phyloP scores from a whole-genome alignment of 2,888 invertebrate species.

The Lasioglossum lativentre region DNA sequence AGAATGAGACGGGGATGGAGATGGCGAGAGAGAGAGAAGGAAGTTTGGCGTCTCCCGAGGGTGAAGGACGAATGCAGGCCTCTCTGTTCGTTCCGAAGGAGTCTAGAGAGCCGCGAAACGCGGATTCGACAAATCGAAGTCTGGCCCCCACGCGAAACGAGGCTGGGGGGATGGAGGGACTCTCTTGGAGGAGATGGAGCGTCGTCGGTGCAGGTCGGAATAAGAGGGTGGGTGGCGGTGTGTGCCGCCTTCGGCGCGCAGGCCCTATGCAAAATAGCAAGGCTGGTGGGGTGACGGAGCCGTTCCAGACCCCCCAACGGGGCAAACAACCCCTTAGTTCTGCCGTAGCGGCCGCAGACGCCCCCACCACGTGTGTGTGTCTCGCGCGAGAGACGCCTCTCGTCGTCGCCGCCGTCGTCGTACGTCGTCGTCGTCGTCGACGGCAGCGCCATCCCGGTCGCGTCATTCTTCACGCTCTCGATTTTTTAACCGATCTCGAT shows the following conservation, averaged over 20 bases:
- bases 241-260: conserved; percentile 79
- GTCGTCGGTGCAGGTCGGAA: conserved; percentile 63
- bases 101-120: conserved; percentile 75
- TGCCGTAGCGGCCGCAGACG: conserved; percentile 83
- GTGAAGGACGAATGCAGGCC: conserved; percentile 46
- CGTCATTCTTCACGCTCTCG: conserved; percentile 30
- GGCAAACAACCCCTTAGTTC: conserved; percentile 84
- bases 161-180: conserved; percentile 15
- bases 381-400: conserved; percentile 76
- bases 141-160: conserved; percentile 62
- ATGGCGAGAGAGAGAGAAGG: conserved; percentile 39
- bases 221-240: conserved; percentile 68
- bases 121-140: conserved; percentile 83
- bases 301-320: conserved; percentile 80
- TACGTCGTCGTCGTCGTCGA: conserved; percentile 66
- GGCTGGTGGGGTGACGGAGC: conserved; percentile 73
- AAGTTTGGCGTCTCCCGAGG: conserved; percentile 13
- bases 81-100: conserved; percentile 43
- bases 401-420: conserved; percentile 69
- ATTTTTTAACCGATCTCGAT: conserved; percentile 48
- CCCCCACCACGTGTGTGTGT: conserved; percentile 82
- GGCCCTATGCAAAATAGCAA: conserved; percentile 83
- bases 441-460: conserved; percentile 72
- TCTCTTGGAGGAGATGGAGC: conserved; percentile 61
- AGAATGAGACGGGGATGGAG: conserved; percentile 3